A percentile compares a stretch with the other conserved stretches of the same genome.
Conservation (phyloP, 2,113 vertebrate species). For the Aviceda subcristata region DNA sequence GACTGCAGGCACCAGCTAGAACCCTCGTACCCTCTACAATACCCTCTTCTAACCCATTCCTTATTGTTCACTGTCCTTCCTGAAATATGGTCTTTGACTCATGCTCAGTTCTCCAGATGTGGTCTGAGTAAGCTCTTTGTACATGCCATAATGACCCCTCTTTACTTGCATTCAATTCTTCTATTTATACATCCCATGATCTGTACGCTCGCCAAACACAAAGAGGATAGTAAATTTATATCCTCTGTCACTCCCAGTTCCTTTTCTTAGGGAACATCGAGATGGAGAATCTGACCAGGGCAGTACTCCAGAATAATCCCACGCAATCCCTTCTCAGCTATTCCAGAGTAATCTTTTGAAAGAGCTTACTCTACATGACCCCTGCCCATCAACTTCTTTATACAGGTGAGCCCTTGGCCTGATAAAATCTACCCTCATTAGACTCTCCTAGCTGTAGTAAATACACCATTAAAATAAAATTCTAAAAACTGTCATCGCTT, state of each 20-base stretch:
- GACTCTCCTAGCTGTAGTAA: neutral
- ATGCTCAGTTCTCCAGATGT: slow-evolving; percentile 54
- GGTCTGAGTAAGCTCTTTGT: slow-evolving; percentile 59
- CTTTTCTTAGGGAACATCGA: neutral
- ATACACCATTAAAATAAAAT: neutral
- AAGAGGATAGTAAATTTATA: slow-evolving; percentile 24
- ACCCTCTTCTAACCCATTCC: slow-evolving; percentile 8
- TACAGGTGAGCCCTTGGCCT: neutral
- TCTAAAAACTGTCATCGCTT: neutral
- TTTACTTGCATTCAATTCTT: slow-evolving; percentile 29
- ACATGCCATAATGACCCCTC: slow-evolving; percentile 43
- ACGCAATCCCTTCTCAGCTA: neutral
- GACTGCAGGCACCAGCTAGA: slow-evolving; percentile 10
- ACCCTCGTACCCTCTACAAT: neutral
- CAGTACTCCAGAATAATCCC: neutral
- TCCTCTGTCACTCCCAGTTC: slow-evolving; percentile 33
- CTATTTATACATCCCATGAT: slow-evolving; percentile 52
- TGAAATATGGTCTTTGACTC: slow-evolving; percentile 53
- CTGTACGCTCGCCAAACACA: slow-evolving; percentile 39
- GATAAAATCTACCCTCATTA: neutral
- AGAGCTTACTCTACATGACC: neutral
- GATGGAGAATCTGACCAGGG: neutral
- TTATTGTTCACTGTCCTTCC: slow-evolving; percentile 60
- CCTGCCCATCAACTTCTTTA: neutral
- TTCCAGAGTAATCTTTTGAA: neutral